Evolutionary conservation across 1,140 invertebrate genomes (phyloP).

Genomic region (Pachypeltis micranthus): DNA sequence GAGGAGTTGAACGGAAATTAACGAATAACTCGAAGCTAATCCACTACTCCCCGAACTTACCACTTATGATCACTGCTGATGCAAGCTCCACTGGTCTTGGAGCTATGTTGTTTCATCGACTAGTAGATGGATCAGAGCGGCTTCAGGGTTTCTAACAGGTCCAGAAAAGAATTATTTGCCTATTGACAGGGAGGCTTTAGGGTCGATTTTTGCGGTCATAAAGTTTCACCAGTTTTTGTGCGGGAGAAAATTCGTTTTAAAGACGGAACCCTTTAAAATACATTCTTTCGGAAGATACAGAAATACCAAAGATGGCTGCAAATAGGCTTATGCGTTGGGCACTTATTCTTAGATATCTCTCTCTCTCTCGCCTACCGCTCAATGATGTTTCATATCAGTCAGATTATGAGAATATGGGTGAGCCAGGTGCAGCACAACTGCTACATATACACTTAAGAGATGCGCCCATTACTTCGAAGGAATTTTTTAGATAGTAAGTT

Average conservation of each 20-base stretch:
- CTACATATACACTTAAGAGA: background rate
- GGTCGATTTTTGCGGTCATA: background rate
- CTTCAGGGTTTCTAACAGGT: background rate
- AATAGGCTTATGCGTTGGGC: background rate
- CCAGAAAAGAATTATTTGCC: background rate
- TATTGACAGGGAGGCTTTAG: background rate
- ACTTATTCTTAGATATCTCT: background rate
- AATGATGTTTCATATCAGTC: background rate
- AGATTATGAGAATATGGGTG: no score
- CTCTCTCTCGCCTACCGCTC: background rate
- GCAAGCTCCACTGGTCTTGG: background rate
- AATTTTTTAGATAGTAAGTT: background rate
- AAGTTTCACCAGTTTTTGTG: background rate
- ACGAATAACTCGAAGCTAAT: background rate
- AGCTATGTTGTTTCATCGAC: background rate
- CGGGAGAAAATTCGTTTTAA: background rate
- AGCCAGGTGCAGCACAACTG: no score
- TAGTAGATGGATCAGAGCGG: background rate
- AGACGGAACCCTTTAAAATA: background rate
- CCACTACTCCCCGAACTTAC: background rate
- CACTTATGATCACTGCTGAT: background rate
- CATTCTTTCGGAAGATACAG: background rate
- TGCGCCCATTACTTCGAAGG: background rate
- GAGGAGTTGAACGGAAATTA: background rate
- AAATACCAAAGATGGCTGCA: background rate